Evolutionary conservation across 2,113 vertebrate species (phyloP), one percentile per base, ranked within the genome.

Genomic region (Heliornis fulica): DNA sequence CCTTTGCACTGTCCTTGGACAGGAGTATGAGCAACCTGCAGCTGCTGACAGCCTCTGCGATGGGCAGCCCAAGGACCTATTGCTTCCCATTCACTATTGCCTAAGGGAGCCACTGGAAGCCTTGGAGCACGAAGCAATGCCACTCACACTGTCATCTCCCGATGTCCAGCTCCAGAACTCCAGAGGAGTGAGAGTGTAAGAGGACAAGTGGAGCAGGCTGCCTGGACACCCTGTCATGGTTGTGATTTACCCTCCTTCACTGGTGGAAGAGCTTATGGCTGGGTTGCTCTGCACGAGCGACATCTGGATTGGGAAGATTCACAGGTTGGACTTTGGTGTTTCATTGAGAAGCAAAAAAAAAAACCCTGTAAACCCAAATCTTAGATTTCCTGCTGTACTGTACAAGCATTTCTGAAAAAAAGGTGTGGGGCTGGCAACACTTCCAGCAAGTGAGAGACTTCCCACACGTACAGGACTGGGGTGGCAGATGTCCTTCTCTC

Each of bases 381-480:
- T 61, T 60, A 63, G 3, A 3, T 48, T 45, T 83, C 54, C 46
- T 61, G 32, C 66, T 66, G 22, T 54, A 11, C 53, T 72, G 29
- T 38, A 36, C 25, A 28, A n/a, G 34, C 26, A 31, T 26, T 77
- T 70, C 10, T 77, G 48, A 23, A 40, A 31, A 17, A 32, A 29
- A 45, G 36, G 19, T 32, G 36, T 32, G 54, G 63, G 70, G 22
- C 40, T 80, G 78, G 61, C n/a, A 82, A 22, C 34, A 40, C n/a
- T n/a, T n/a, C n/a, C n/a, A 53, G 51, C 0, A 1, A 64, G 40
- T 3, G 13, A 87, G 78, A 68, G 54, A n/a, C 21, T 40, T 60
- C 19, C 56, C 50, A 43, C 2, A 0, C n/a, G 2, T 11, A 5
- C 16, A 45, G 50, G 19, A 34, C 0, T 17, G 14, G 17, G 45